Evolutionary conservation across 2,888 invertebrate genomes (phyloP), one percentile per base, ranked within the genome.

Genomic region (Sesia apiformis): DNA sequence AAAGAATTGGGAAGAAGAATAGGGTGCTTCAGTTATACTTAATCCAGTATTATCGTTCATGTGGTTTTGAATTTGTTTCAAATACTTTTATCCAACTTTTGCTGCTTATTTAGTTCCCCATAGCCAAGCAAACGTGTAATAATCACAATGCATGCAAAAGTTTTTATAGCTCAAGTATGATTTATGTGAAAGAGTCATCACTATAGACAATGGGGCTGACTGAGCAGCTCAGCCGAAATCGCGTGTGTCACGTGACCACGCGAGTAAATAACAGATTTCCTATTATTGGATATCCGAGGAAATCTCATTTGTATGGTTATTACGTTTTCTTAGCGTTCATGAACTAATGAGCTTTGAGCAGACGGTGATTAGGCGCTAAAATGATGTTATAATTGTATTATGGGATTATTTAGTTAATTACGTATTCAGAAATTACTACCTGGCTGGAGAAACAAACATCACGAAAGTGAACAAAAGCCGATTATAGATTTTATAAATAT

Each of bases 231-330:
- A 38, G 53, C 57, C 57, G 56, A 58, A 61, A 66, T 69, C 64
- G 69, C 69, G 69, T 69, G 69, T 58, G 59, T 64, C 61, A 60
- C 64, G 63, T 66, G 67, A 67, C 64, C 66, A 53, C 60, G 62
- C 61, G 38, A 6, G 50, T 38, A 4, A 50, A 50, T 50, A 50
- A 50, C 50, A 4, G 50, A 38, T 50, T 50, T 50, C 38, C 39
- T 50, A 46, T 46, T 46, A 46, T 50, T 5, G 39, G 39, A 50
- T 50, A 50, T 50, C 5, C 38, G 50, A 23, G 39, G 39, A 50
- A 50, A 50, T 5, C 50, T 50, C 7, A 38, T 50, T 46, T 5
- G 4, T 46, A 8, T 46, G 46, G 5, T 46, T 46, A 23, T 4
- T n/a, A 0, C 4, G 8, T 46, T 46, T 46, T 46, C 3, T n/a